Conservation (phyloP, 2,797 vertebrate genomes). For the Cyclura pinguis region DNA sequence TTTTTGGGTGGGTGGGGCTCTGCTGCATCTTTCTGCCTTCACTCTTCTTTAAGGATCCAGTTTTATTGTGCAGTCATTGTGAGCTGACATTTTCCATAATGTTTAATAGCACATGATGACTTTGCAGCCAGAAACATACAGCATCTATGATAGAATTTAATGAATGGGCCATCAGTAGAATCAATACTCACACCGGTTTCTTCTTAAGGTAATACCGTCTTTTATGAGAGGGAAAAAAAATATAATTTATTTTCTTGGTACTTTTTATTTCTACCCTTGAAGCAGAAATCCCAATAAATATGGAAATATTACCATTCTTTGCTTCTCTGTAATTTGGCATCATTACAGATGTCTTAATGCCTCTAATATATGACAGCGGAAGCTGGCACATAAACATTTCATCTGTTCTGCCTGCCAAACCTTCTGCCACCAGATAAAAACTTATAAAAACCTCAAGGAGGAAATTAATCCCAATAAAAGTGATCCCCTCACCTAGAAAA, state of each 20-base stretch:
- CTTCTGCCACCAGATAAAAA: constrained; percentile 30
- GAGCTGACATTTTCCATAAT: constrained; percentile 76
- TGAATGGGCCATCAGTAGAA: constrained; percentile 70
- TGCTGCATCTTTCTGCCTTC: constrained; percentile 56
- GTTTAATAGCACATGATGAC: constrained; percentile 75
- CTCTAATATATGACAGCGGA: constrained; percentile 58
- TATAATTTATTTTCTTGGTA: constrained; percentile 53
- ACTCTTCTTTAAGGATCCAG: constrained; percentile 64
- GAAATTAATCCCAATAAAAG: constrained; percentile 65
- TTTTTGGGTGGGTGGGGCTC: constrained; percentile 29
- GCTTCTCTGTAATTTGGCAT: constrained; percentile 61
- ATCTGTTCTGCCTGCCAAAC: constrained; percentile 52
- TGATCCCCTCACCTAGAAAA: constrained; percentile 2
- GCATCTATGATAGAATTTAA: constrained; percentile 69
- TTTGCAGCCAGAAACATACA: constrained; percentile 72
- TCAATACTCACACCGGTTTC: constrained; percentile 68
- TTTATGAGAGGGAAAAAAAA: constrained; percentile 53
- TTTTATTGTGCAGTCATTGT: constrained; percentile 74
- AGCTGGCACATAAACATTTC: constrained; percentile 66
- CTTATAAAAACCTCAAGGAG: constrained; percentile 47
- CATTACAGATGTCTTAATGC: constrained; percentile 57
- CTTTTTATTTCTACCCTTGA: constrained; percentile 58
- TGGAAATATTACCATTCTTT: constrained; percentile 57
- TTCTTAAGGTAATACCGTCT: constrained; percentile 64
- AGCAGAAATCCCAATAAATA: constrained; percentile 58